phyloP scores from a whole-genome alignment of 2,113 vertebrate genomes.

The Caranx melampygus region DNA sequence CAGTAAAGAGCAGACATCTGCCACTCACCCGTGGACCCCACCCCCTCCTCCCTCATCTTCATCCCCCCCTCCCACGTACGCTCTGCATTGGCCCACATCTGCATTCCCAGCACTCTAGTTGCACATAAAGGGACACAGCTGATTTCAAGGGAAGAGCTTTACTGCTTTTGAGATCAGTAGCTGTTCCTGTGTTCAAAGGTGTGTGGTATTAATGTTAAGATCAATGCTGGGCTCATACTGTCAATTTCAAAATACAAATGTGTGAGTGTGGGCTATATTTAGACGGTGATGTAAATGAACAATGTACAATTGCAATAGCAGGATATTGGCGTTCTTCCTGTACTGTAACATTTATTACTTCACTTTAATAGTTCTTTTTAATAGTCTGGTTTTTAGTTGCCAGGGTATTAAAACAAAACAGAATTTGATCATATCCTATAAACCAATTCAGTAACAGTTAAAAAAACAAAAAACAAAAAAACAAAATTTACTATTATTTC shows the following conservation, averaged over 20 bases:
- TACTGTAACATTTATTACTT: not conserved
- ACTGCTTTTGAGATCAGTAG: constrained; percentile 35
- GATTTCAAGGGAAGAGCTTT: constrained; percentile 27
- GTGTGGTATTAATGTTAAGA: not conserved
- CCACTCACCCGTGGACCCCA: constrained; percentile 28
- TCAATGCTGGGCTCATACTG: not conserved
- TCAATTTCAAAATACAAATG: not conserved
- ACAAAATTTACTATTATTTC: no score
- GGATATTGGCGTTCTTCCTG: not conserved
- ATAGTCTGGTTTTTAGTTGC: not conserved
- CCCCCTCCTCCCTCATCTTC: not conserved
- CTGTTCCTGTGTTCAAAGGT: constrained; percentile 27
- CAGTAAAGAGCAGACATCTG: constrained; percentile 38
- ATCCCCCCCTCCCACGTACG: not conserved
- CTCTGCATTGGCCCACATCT: constrained; percentile 41
- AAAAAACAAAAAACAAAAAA: not conserved
- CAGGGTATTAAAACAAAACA: not conserved
- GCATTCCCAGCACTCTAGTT: constrained; percentile 51
- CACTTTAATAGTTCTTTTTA: not conserved
- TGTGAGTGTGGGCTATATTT: not conserved
- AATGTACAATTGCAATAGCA: not conserved
- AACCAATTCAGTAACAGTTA: not conserved
- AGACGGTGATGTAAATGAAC: not conserved
- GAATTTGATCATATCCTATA: not conserved
- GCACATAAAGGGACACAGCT: constrained; percentile 33